These are phyloP conservation scores for Carapus acus DNA, from an alignment of 2,797 vertebrate genomes.

Conservation along the genomic window DNA sequence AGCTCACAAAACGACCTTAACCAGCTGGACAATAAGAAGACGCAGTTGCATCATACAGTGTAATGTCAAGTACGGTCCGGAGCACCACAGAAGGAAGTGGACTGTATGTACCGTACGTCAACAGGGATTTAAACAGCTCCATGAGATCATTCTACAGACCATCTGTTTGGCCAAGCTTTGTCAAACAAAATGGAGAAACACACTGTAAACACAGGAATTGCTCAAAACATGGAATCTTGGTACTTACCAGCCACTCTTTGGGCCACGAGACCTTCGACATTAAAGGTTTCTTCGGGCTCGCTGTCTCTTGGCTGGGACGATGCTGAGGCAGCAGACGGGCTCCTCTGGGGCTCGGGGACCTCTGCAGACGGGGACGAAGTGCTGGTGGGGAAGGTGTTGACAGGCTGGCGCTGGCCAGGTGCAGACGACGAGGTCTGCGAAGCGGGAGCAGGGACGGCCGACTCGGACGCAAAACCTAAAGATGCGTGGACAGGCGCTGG, in stretches of 20 bases:
- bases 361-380: conserved; percentile 50
- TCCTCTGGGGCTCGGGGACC: conserved; percentile 42
- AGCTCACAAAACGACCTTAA: too few species aligned
- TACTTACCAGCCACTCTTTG: conserved; percentile 92
- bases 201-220: too few species aligned
- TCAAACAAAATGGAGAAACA: conserved; percentile 4
- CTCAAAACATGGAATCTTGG: too few species aligned
- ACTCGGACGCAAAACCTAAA: conserved; percentile 36
- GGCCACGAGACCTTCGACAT: conserved; percentile 91
- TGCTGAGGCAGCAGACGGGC: conserved; percentile 47
- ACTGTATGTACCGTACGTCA: background rate
- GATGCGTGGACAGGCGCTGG: conserved; percentile 52
- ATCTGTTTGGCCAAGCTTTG: background rate
- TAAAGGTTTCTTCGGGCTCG: conserved; percentile 80
- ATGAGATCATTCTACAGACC: background rate
- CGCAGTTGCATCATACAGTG: too few species aligned
- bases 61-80: conserved; percentile 10
- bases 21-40: too few species aligned
- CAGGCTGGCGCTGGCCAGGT: conserved; percentile 56
- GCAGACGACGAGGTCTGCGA: conserved; percentile 33
- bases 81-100: conserved; percentile 14
- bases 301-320: conserved; percentile 70
- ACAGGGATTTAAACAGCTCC: background rate
- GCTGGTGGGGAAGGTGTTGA: conserved; percentile 63
- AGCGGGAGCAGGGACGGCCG: conserved; percentile 12